Base-by-base conservation (phyloP, 2,797 vertebrate species). In the Odontamblyopus lacepedii region DNA sequence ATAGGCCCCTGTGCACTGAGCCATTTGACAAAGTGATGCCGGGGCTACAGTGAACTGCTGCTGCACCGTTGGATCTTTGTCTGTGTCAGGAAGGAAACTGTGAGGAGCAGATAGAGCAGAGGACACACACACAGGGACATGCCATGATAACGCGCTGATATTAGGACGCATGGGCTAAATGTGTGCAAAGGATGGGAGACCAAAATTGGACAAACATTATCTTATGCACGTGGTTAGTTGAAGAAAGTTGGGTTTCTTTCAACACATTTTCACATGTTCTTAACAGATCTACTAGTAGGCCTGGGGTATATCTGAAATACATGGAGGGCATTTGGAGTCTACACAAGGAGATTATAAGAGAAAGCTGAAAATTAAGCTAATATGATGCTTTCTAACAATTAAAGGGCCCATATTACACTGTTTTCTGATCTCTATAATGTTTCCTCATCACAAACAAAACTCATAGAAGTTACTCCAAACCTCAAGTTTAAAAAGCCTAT, bases 81-180 rank as follows among this genome's bases (percentile, higher is more conserved):
- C 86, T 83, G 76, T 78, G 78, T 79, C 79, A 82, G 85, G 83
- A 88, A 89, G 87, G 89, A 91, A 89, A 67, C 85, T 87, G 85
- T 78, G 78, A 83, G 79, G 32, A 59, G 78, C 73, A 78, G 87
- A 90, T 87, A 85, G 18, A 56, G 78, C 16, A 68, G 79, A 81
- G 81, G 75, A 80, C 55, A 59, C 30, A 67, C 69, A 80, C 35
- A 74, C 74, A 84, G 51, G 83, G 68, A 82, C 81, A 80, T 59
- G 76, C 69, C 41, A 57, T 23, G 87, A 85, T 83, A 85, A 85
- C 70, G 67, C 6, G 32, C 62, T 78, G 77, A 87, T 75, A 76
- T 62, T 11, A 66, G 18, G 72, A 71, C 27, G 64, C 63, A 74
- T 66, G 66, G 55, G 56, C 53, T 71, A 82, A 75, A 76, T 60